Conservation (phyloP, 2,797 vertebrate species). For the Cottoperca gobio region DNA sequence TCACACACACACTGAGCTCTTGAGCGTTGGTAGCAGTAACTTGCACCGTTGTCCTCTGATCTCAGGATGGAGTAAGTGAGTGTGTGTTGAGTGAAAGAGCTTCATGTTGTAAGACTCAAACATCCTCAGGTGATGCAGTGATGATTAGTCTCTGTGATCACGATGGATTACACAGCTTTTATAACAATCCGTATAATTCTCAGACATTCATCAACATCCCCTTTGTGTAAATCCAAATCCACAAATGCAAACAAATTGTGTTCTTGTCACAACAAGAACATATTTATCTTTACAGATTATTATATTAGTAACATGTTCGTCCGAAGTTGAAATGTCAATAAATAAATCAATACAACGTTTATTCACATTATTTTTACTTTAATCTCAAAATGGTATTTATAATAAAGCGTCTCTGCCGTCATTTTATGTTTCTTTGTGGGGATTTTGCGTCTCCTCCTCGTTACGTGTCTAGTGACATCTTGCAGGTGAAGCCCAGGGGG, state of each 20-base stretch:
- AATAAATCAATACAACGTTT: too few species aligned
- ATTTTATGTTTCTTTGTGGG: too few species aligned
- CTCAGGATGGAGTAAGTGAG: constrained; percentile 43
- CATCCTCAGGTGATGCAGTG: background rate
- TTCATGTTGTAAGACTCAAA: constrained; percentile 6
- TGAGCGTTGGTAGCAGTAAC: constrained; percentile 59
- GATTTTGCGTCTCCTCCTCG: too few species aligned
- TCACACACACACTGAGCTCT: constrained; percentile 39
- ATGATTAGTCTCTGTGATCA: background rate
- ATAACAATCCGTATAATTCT: background rate
- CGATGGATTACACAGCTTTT: background rate
- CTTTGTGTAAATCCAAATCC: background rate
- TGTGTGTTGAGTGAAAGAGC: constrained; percentile 31
- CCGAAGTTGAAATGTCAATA: too few species aligned
- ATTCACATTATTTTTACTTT: too few species aligned
- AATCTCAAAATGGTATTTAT: too few species aligned
- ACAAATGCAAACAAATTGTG: too few species aligned
- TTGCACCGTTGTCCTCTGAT: constrained; percentile 69
- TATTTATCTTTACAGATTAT: background rate
- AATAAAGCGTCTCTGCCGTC: too few species aligned
- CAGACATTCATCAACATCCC: background rate
- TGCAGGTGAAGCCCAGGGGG: too few species aligned
- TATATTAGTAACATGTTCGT: background rate
- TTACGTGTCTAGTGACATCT: too few species aligned
- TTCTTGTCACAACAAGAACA: background rate